These are phyloP conservation scores for Choloepus didactylus DNA, from an alignment of 2,797 vertebrate species.

Conservation along the genomic window DNA sequence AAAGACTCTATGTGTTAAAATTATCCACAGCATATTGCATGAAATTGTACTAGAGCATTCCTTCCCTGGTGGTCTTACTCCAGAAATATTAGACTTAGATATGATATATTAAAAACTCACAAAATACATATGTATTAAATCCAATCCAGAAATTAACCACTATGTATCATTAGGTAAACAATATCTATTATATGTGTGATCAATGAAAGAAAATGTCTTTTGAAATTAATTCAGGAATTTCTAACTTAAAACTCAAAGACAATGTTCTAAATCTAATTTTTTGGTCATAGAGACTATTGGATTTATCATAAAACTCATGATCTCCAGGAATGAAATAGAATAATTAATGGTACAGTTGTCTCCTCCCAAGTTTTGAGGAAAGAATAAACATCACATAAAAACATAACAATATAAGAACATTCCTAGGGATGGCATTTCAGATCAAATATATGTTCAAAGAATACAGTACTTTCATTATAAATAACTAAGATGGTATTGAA, in stretches of 20 bases:
- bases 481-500: no score
- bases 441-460: no score
- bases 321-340: background rate
- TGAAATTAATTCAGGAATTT: background rate
- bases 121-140: background rate
- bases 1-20: background rate
- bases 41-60: background rate
- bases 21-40: background rate
- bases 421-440: no score
- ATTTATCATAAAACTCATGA: background rate
- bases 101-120: background rate
- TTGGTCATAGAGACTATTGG: background rate
- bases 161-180: background rate
- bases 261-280: slow-evolving; percentile 5
- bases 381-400: no score
- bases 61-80: background rate
- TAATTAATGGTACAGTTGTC: background rate
- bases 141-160: background rate
- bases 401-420: no score
- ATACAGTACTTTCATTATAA: no score
- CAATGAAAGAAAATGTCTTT: background rate
- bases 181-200: background rate
- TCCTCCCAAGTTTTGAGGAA: no score
- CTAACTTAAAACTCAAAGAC: slow-evolving; percentile 5
- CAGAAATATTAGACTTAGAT: background rate